Percentiles rank a stretch among this genome's conserved stretches.
These are phyloP conservation scores for Macroramphosus scolopax DNA, from an alignment of 2,797 vertebrate species.

Conservation along the genomic window DNA sequence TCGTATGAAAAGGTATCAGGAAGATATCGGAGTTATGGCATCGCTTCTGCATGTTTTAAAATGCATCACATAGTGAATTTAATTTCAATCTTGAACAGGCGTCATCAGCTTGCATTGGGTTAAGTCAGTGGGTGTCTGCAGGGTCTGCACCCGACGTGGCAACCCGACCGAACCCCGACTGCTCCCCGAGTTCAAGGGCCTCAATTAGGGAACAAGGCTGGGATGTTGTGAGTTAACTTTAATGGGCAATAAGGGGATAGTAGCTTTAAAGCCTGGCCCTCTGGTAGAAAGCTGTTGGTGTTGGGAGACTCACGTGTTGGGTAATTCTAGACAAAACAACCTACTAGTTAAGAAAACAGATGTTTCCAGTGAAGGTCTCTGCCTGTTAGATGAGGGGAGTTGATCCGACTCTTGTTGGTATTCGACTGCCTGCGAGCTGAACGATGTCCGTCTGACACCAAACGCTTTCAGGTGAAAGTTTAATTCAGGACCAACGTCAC, in stretches of 20 bases:
- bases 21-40: too few species aligned
- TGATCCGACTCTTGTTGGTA: background rate
- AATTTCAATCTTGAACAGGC: too few species aligned
- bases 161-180: conserved; percentile 25
- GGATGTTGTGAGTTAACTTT: conserved; percentile 66
- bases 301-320: conserved; percentile 19
- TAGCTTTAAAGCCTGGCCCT: conserved; percentile 41
- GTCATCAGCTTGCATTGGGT: conserved; percentile 1
- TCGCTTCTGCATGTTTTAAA: too few species aligned
- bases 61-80: too few species aligned
- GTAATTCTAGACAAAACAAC: conserved; percentile 28
- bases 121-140: conserved; percentile 9
- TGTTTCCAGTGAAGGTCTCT: conserved; percentile 11
- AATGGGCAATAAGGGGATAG: conserved; percentile 59
- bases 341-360: conserved; percentile 26
- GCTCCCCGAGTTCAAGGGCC: conserved; percentile 40
- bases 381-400: background rate
- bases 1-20: too few species aligned
- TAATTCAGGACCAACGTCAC: too few species aligned
- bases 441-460: too few species aligned
- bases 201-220: conserved; percentile 61
- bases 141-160: conserved; percentile 26
- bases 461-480: too few species aligned
- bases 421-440: background rate
- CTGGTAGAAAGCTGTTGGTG: conserved; percentile 25